Conservation (phyloP, 1,140 invertebrate genomes). For the Drosophila subobscura region DNA sequence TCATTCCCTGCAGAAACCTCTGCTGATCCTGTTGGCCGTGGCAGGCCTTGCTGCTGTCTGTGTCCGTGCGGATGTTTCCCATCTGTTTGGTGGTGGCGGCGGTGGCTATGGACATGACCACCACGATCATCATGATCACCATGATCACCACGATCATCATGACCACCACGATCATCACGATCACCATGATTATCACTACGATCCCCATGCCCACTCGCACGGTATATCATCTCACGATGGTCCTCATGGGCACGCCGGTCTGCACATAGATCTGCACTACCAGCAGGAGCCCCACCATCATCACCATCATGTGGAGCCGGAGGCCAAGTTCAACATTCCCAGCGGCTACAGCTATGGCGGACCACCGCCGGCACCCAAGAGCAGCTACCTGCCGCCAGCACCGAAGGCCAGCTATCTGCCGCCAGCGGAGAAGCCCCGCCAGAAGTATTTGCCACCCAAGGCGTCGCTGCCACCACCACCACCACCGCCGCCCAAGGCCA, state of each 20-base stretch:
- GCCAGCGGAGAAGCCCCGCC: slow-evolving; percentile 39
- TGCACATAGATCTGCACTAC: slow-evolving; percentile 58
- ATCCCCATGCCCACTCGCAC: slow-evolving; percentile 23
- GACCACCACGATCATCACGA: slow-evolving; percentile 36
- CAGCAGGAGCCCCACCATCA: slow-evolving; percentile 40
- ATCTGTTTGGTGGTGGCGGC: slow-evolving; percentile 51
- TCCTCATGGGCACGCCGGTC: slow-evolving; percentile 32
- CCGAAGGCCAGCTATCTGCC: slow-evolving; percentile 14
- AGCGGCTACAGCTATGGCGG: slow-evolving; percentile 60
- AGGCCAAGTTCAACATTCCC: slow-evolving; percentile 28
- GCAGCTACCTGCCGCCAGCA: slow-evolving; percentile 12
- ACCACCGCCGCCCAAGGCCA: slow-evolving; percentile 23
- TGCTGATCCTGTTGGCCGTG: slow-evolving; percentile 55
- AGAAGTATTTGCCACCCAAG: slow-evolving; percentile 53
- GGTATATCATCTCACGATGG: background rate
- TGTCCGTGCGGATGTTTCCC: slow-evolving; percentile 58
- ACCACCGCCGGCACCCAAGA: slow-evolving; percentile 11
- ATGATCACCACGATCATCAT: slow-evolving; percentile 40
- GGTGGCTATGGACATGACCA: slow-evolving; percentile 22
- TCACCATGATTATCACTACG: slow-evolving; percentile 30
- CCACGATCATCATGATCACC: slow-evolving; percentile 43
- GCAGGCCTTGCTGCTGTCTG: slow-evolving; percentile 22
- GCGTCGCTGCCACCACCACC: slow-evolving; percentile 39
- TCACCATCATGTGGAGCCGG: slow-evolving; percentile 32
- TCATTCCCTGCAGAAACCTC: slow-evolving; percentile 38